Percentiles rank a stretch among this genome's conserved stretches.
These are phyloP conservation scores for Centruroides vittatus DNA, from an alignment of 1,140 invertebrate genomes.

Conservation along the genomic window DNA sequence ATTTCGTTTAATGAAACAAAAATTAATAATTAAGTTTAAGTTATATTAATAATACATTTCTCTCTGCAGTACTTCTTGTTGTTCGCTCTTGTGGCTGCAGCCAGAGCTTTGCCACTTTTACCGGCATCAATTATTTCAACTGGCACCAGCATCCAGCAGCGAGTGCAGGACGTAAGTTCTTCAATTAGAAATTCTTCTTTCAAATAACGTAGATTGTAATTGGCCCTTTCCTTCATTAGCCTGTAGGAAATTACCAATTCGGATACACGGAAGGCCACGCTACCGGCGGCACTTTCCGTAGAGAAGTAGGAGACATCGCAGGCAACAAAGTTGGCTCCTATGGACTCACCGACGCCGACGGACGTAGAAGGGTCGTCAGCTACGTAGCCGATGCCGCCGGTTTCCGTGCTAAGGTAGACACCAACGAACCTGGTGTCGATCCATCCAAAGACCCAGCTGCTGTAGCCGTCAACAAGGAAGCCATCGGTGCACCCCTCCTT, in stretches of 20 bases:
- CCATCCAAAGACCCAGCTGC: conserved; percentile 17
- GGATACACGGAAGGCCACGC: conserved; percentile 22
- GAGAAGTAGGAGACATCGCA: conserved; percentile 18
- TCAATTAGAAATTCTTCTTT: not conserved
- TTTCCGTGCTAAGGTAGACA: conserved; percentile 17
- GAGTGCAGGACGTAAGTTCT: conserved; percentile 10
- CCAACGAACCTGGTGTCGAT: conserved; percentile 23
- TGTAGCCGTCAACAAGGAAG: conserved; percentile 17
- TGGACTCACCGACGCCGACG: conserved; percentile 22
- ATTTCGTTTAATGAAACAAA: no score
- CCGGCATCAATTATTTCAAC: not conserved
- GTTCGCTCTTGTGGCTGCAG: conserved; percentile 13
- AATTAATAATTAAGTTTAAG: no score
- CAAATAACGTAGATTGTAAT: not conserved
- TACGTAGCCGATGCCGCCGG: conserved; percentile 21
- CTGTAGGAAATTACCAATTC: conserved; percentile 20
- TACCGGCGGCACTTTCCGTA: conserved; percentile 21
- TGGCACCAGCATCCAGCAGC: conserved; percentile 7
- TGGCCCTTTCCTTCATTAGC: not conserved
- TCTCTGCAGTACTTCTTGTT: conserved; percentile 2
- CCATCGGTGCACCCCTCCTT: not conserved
- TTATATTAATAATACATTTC: no score
- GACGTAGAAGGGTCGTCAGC: conserved; percentile 21
- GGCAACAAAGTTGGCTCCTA: conserved; percentile 22
- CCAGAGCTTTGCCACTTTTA: conserved; percentile 4